These are phyloP conservation scores for Drosophila yakuba DNA, from an alignment of 1,140 invertebrate species.

Conservation along the genomic window DNA sequence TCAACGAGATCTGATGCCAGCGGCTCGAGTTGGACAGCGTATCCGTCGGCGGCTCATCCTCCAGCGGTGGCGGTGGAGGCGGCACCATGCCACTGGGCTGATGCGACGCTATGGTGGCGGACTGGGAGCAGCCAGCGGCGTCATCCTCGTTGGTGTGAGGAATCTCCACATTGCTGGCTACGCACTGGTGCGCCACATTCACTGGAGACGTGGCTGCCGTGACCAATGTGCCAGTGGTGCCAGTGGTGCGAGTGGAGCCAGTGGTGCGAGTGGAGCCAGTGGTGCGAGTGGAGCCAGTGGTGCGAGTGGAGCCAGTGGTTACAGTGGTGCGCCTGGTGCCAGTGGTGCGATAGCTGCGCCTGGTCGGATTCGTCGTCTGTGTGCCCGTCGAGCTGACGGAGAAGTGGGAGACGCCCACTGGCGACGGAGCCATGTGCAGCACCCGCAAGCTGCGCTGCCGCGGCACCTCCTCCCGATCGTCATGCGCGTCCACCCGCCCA, in stretches of 20 bases:
- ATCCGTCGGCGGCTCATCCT: neutral
- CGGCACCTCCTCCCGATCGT: neutral
- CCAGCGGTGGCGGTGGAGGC: neutral
- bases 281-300: too few relatives aligned
- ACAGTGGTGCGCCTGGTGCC: neutral
- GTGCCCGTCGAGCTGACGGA: conserved; percentile 16
- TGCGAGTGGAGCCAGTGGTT: too few relatives aligned
- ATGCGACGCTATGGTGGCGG: neutral
- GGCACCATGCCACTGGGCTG: neutral
- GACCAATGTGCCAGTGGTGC: neutral
- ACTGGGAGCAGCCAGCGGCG: neutral
- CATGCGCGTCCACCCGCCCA: neutral
- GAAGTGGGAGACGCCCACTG: conserved; percentile 1
- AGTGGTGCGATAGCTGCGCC: too few relatives aligned
- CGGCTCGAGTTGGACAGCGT: neutral
- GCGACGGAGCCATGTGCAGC: neutral
- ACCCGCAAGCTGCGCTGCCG: neutral
- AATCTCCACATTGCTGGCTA: conserved; percentile 33
- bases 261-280: too few relatives aligned
- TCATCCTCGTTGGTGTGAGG: conserved; percentile 5
- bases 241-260: too few relatives aligned
- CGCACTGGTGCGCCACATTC: neutral
- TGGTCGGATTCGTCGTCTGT: neutral
- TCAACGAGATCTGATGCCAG: conserved; percentile 14
- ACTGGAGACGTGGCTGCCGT: neutral